Evolutionary conservation across 1,140 invertebrate genomes (phyloP).

Genomic region (Notospermus geniculatus): DNA sequence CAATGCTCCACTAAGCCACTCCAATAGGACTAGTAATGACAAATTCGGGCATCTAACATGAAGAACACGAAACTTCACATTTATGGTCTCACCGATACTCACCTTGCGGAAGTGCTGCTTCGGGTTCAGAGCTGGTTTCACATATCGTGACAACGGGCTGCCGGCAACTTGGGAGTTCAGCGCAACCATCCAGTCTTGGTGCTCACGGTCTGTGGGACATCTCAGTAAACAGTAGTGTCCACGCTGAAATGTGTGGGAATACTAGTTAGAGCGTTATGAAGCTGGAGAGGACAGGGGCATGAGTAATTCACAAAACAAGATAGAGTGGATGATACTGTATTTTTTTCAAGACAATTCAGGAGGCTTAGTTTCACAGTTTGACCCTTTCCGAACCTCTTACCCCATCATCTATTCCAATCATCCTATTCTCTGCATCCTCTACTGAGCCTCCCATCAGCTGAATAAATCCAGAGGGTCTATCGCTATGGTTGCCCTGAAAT

Average conservation of each 20-base stretch:
- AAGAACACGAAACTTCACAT: no score
- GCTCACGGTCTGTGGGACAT: slow-evolving; percentile 56
- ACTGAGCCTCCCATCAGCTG: slow-evolving; percentile 61
- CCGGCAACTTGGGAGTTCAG: slow-evolving; percentile 61
- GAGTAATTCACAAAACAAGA: not conserved
- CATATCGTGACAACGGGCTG: slow-evolving; percentile 59
- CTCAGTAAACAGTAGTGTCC: slow-evolving; percentile 61
- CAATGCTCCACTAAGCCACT: no score
- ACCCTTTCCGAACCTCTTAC: no score
- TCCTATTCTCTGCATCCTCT: slow-evolving; percentile 57
- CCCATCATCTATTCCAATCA: slow-evolving; percentile 62
- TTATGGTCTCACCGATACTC: slow-evolving; percentile 16
- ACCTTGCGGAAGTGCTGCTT: slow-evolving; percentile 54
- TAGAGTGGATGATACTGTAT: not conserved
- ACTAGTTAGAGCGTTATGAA: not conserved
- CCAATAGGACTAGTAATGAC: no score
- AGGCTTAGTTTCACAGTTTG: no score
- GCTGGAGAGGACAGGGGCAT: not conserved
- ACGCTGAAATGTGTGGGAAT: slow-evolving; percentile 54
- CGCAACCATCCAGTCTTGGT: slow-evolving; percentile 59
- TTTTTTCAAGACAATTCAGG: no score
- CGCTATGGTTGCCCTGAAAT: slow-evolving; percentile 55
- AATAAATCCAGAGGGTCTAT: slow-evolving; percentile 57
- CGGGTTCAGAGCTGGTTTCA: slow-evolving; percentile 55
- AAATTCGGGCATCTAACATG: no score